Evolutionary conservation across 23 tunicate genomes (phyloP).

Genomic region (Aplidium turbinatum): DNA sequence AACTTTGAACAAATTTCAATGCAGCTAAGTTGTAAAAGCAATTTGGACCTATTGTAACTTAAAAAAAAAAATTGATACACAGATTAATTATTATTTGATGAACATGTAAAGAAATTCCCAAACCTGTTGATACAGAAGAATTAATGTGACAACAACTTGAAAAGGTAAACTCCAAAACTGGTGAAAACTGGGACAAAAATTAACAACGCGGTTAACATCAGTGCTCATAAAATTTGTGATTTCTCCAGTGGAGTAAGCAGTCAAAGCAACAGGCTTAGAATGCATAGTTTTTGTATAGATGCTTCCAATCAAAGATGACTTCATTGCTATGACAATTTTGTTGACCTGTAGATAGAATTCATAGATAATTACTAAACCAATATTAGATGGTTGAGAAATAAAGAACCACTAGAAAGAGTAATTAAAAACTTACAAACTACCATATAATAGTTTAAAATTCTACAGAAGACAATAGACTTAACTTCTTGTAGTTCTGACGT

Average conservation of each 20-base stretch:
- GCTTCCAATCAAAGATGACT: slow-evolving; percentile 55
- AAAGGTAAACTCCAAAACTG: slow-evolving; percentile 97
- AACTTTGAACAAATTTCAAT: background rate
- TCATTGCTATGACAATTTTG: slow-evolving; percentile 57
- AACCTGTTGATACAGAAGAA: slow-evolving; percentile 80
- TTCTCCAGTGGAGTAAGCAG: slow-evolving; percentile 80
- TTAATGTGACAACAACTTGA: slow-evolving; percentile 84
- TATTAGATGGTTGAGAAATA: background rate
- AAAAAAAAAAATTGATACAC: too few species aligned
- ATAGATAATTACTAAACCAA: background rate
- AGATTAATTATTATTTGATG: too few species aligned
- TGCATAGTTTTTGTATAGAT: slow-evolving; percentile 66
- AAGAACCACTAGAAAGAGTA: too few species aligned
- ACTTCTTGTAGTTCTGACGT: too few species aligned
- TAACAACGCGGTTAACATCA: slow-evolving; percentile 84
- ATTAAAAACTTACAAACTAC: too few species aligned
- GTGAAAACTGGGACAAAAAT: slow-evolving; percentile 89
- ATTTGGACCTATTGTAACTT: too few species aligned
- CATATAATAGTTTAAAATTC: background rate
- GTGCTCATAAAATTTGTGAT: slow-evolving; percentile 97
- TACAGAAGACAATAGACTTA: too few species aligned
- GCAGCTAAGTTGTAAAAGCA: too few species aligned
- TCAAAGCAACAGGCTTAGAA: slow-evolving; percentile 47
- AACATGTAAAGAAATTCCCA: too few species aligned
- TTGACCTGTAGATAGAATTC: slow-evolving; percentile 45